A percentile compares a stretch with the other conserved stretches of the same genome.
phyloP scores from a whole-genome alignment of 2,113 vertebrate genomes.

The Poecilia latipinna region DNA sequence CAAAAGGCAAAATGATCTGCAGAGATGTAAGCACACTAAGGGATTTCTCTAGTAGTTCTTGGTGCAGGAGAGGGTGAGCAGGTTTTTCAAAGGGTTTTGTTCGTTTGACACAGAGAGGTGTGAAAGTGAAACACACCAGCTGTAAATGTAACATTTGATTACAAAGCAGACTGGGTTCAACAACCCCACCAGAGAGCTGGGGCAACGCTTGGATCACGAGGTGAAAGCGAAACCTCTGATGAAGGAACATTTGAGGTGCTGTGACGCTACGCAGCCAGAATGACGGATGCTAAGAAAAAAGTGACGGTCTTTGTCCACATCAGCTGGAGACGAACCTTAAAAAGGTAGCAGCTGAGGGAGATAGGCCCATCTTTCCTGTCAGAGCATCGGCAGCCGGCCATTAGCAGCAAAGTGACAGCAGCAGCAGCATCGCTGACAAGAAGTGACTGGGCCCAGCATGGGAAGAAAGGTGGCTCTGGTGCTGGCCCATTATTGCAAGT shows the following conservation, averaged over 20 bases:
- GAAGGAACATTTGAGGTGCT: constrained; percentile 8
- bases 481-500: constrained; percentile 50
- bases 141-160: background rate
- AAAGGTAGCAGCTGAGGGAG: constrained; percentile 57
- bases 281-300: constrained; percentile 47
- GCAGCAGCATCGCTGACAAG: constrained; percentile 53
- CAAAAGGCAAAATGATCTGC: constrained; percentile 33
- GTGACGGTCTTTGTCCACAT: constrained; percentile 48
- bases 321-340: constrained; percentile 54
- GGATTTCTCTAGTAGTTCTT: no score
- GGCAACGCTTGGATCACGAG: background rate
- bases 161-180: background rate
- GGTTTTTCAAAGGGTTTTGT: no score
- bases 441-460: constrained; percentile 42
- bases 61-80: no score
- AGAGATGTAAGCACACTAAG: background rate
- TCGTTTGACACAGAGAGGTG: no score
- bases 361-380: constrained; percentile 50
- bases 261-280: constrained; percentile 36
- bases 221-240: constrained; percentile 11
- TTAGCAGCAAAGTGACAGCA: constrained; percentile 58
- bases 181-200: background rate
- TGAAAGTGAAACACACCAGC: no score
- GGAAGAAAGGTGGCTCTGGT: constrained; percentile 30
- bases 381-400: constrained; percentile 44